Conservation (phyloP, 2,888 invertebrate genomes). For the Nycteola revayana region DNA sequence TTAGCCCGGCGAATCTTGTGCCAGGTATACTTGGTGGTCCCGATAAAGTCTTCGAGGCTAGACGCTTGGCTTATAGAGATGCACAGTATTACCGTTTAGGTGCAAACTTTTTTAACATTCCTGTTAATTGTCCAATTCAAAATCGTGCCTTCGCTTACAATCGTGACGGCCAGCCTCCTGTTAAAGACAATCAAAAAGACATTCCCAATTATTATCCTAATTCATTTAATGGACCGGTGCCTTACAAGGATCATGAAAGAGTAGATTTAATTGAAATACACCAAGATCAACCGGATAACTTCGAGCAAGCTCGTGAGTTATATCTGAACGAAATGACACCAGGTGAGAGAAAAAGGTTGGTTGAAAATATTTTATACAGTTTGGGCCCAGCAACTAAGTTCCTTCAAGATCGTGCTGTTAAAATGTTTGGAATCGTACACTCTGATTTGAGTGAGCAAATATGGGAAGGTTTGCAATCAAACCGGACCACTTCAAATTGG, state of each 20-base stretch:
- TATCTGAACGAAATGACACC: constrained; percentile 88
- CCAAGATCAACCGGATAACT: constrained; percentile 92
- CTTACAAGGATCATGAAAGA: constrained; percentile 81
- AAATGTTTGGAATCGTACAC: constrained; percentile 90
- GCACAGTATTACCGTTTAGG: constrained; percentile 93
- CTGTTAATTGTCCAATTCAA: constrained; percentile 95
- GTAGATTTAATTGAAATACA: constrained; percentile 77
- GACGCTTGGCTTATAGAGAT: constrained; percentile 92
- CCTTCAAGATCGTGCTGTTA: constrained; percentile 82
- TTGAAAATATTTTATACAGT: constrained; percentile 89
- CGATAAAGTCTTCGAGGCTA: constrained; percentile 93
- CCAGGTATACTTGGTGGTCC: constrained; percentile 95
- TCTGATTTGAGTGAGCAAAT: constrained; percentile 86
- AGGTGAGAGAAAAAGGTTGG: constrained; percentile 87
- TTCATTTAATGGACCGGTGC: constrained; percentile 92
- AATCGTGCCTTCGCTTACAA: constrained; percentile 87
- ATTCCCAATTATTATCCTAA: constrained; percentile 98
- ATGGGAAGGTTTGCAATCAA: constrained; percentile 38
- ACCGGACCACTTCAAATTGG: constrained; percentile 35
- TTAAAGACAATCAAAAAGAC: constrained; percentile 90
- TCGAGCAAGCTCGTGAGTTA: constrained; percentile 89
- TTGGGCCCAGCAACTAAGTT: constrained; percentile 87
- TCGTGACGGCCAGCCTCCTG: constrained; percentile 90
- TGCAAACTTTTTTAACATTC: constrained; percentile 92
- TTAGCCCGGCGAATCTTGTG: constrained; percentile 91